Evolutionary conservation across 2,888 invertebrate genomes (phyloP), one percentile per base, ranked within the genome.

Genomic region (Hyposoter dolosus): DNA sequence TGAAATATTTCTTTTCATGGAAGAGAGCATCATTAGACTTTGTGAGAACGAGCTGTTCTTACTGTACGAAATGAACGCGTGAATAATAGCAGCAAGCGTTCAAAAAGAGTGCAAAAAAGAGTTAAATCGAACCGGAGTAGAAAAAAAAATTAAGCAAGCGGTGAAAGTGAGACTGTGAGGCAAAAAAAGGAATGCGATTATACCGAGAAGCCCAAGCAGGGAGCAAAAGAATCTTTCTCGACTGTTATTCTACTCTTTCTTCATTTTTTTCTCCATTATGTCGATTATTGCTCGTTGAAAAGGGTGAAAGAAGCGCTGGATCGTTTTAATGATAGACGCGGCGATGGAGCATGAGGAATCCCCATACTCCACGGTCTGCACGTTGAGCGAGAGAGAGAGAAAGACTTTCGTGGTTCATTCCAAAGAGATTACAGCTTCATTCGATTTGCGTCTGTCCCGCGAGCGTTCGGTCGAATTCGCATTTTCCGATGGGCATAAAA

Each of bases 401-500:
- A 17, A 43, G 19, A 45, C 23, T 35, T 32, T 19, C 53, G 60
- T 32, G 23, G 75, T 40, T 68, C 74, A 60, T n/a, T 23, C 78
- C 12, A 66, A 68, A 53, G 60, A 65, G 76, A 85, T 83, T 80
- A 77, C 72, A 74, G 78, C 82, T 82, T 56, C 69, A 35, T 84
- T 87, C 72, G 78, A 84, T 82, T 75, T 63, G 60, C 72, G 74
- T 79, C 65, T 68, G 72, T 74, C 17, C 66, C 80, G 6, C 28
- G 71, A 47, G 35, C 28, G 71, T 35, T 81, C 77, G 81, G 69
- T 45, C 63, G 79, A 85, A 85, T 74, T 85, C 79, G 32, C 28
- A 84, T 82, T 79, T 71, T 53, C 79, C 80, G 76, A 72, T 79
- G 75, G 56, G 56, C 81, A 65, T 71, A 69, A 81, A 72, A 71